Percentiles rank a stretch among this genome's conserved stretches.
phyloP scores from a whole-genome alignment of 2,113 vertebrate genomes.

The Charadrius vociferus region DNA sequence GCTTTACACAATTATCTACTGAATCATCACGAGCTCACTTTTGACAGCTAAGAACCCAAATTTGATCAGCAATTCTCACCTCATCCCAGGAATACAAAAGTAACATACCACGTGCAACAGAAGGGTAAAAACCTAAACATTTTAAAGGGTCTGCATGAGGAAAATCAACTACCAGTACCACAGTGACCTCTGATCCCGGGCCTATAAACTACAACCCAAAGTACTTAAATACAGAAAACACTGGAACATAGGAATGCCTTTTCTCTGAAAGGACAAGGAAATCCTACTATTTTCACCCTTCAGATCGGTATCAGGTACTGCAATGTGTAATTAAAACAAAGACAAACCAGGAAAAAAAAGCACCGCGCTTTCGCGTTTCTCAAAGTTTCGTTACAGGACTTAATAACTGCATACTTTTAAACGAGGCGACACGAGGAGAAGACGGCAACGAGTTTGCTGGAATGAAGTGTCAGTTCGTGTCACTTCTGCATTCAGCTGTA shows the following conservation, averaged over 20 bases:
- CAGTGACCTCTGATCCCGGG: not conserved
- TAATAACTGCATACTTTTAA: not conserved
- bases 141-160: not conserved
- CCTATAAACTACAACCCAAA: not conserved
- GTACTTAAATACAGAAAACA: not conserved
- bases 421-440: not conserved
- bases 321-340: constrained; percentile 47
- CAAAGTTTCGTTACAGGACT: not conserved
- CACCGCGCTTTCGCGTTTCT: not conserved
- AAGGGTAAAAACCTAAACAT: not conserved
- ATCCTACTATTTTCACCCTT: not conserved
- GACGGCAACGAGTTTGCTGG: not conserved
- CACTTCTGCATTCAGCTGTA: constrained; percentile 54
- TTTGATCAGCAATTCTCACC: not conserved
- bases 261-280: not conserved
- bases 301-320: not conserved
- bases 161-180: not conserved
- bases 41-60: not conserved
- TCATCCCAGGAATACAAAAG: not conserved
- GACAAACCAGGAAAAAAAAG: not conserved
- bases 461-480: not conserved
- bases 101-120: fast-evolving
- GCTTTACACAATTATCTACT: constrained; percentile 6
- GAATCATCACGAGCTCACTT: constrained; percentile 4
- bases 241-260: not conserved